Evolutionary conservation across 2,888 invertebrate genomes (phyloP).

Genomic region (Neria commutata): DNA sequence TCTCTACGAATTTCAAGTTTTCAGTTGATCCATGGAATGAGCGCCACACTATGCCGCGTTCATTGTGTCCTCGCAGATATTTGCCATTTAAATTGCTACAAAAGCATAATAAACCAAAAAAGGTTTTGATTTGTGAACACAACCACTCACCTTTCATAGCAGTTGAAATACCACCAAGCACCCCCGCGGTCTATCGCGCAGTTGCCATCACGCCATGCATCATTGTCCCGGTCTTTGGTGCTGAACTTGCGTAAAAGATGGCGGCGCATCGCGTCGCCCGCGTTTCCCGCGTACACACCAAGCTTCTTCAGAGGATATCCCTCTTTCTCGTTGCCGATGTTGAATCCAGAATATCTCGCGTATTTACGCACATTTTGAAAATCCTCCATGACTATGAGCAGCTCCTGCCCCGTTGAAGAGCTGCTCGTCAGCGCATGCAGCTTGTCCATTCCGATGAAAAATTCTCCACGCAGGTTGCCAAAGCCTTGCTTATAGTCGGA

Average conservation of each 20-base stretch:
- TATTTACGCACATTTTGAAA: constrained; percentile 65
- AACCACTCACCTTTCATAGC: constrained; percentile 66
- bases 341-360: constrained; percentile 69
- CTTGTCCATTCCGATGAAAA: constrained; percentile 74
- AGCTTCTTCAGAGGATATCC: constrained; percentile 70
- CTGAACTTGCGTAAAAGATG: constrained; percentile 74
- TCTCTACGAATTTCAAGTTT: constrained; percentile 67
- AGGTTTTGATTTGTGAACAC: neutral
- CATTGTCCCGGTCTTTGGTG: constrained; percentile 70
- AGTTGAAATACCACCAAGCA: constrained; percentile 77
- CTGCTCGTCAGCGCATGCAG: constrained; percentile 62
- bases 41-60: constrained; percentile 65
- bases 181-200: constrained; percentile 72
- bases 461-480: constrained; percentile 72
- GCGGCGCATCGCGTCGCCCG: constrained; percentile 71
- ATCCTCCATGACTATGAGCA: constrained; percentile 70
- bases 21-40: constrained; percentile 68
- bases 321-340: constrained; percentile 69
- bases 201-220: constrained; percentile 69
- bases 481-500: constrained; percentile 71
- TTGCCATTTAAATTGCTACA: constrained; percentile 71
- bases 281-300: constrained; percentile 68
- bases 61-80: constrained; percentile 65
- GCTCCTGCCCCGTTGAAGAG: constrained; percentile 62
- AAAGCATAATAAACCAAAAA: neutral